Evolutionary conservation across 35 echinoderm and acorn worm species (phyloP), one percentile per base, ranked within the genome.

Genomic region (Heliocidaris erythrogramma): DNA sequence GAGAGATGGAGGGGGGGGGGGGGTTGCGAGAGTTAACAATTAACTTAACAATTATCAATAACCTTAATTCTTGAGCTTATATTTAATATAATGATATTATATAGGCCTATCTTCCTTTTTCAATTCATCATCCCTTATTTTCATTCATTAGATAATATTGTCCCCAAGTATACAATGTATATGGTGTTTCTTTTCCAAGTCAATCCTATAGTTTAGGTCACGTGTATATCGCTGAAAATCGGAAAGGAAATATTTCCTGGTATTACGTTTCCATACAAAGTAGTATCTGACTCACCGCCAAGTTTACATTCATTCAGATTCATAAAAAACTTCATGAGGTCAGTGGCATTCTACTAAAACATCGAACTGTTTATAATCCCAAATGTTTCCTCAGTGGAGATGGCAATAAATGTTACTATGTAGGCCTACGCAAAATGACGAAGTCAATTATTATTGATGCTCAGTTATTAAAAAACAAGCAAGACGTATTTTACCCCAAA

Each of bases 221-320:
- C 27, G 65, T 27, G 65, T 3, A n/a, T 78, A 78, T 78, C 65
- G 18, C 21, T 78, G 65, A 78, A 78, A 18, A n/a, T 78, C 16
- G 24, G 14, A 27, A 71, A 71, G 1, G 35, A 71, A 27, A 24
- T 27, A 78, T 78, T 78, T 78, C 65, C 65, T n/a, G 27, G 65
- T 78, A 78, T 78, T 27, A 78, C 27, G 27, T 78, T 78, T 78
- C 65, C 65, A 5, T 27, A 21, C 27, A 5, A 78, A 78, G 65
- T 78, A 78, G 65, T 78, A 7, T 21, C 65, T 78, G 65, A 78
- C 18, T 78, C 65, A 78, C 27, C 65, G 65, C 65, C 65, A 78
- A 78, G 65, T 78, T 78, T 24, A 78, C 65, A 78, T 78, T 78
- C 65, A 78, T 78, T 78, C 65, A 78, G 65, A 27, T 78, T n/a